These are phyloP conservation scores for Enteromius radiatus DNA, from an alignment of 2,797 vertebrate species.

Conservation along the genomic window DNA sequence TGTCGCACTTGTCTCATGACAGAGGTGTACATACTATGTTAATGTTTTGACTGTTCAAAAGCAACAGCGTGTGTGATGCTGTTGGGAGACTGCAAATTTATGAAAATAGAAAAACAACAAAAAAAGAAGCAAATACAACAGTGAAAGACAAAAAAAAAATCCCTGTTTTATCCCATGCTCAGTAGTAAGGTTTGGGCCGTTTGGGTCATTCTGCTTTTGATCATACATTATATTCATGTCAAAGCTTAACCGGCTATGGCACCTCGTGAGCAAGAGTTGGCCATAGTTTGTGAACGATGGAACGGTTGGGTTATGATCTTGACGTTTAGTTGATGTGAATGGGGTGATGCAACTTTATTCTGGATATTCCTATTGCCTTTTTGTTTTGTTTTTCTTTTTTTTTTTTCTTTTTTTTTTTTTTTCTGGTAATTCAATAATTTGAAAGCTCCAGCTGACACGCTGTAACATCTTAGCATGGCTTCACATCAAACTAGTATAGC, in stretches of 20 bases:
- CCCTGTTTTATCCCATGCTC: slow-evolving; percentile 92
- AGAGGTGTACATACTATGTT: slow-evolving; percentile 99
- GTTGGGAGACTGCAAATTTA: slow-evolving; percentile 92
- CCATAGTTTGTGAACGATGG: slow-evolving; percentile 86
- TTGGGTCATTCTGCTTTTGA: slow-evolving; percentile 87
- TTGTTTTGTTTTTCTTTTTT: neutral
- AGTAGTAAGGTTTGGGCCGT: slow-evolving; percentile 91
- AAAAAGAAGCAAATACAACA: slow-evolving; percentile 62
- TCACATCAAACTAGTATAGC: slow-evolving; percentile 98
- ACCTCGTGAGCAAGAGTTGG: slow-evolving; percentile 88
- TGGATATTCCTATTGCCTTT: slow-evolving; percentile 96
- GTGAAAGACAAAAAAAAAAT: slow-evolving; percentile 74
- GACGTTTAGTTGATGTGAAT: slow-evolving; percentile 97
- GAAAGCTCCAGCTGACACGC: slow-evolving; percentile 95
- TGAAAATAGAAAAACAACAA: slow-evolving; percentile 77
- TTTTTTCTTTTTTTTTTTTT: slow-evolving; percentile 48
- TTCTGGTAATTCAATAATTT: slow-evolving; percentile 94
- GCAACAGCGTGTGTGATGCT: slow-evolving; percentile 88
- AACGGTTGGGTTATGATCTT: slow-evolving; percentile 89
- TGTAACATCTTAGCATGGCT: slow-evolving; percentile 99
- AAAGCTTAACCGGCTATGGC: slow-evolving; percentile 87
- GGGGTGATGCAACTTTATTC: slow-evolving; percentile 96
- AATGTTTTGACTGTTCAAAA: slow-evolving; percentile 96
- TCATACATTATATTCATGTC: slow-evolving; percentile 83
- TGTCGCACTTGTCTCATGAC: slow-evolving; percentile 96